Conservation (phyloP, 2,797 vertebrate genomes). For the Cossypha heuglini region DNA sequence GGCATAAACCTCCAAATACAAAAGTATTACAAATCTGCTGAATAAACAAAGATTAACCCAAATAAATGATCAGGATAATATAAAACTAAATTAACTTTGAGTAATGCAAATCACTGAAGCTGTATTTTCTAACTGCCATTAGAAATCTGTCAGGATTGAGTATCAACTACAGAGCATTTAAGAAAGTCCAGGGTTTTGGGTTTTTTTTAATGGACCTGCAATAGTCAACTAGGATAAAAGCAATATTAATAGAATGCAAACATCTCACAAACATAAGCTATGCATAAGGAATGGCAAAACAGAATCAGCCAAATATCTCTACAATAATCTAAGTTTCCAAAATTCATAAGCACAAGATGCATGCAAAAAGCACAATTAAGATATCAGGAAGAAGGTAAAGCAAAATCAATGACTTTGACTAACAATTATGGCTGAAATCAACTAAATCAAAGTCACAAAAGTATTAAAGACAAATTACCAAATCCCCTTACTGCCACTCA, state of each 20-base stretch:
- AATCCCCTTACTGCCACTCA: background rate
- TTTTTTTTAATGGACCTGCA: background rate
- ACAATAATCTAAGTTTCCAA: background rate
- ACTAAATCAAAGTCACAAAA: background rate
- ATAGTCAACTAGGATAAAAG: background rate
- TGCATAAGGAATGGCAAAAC: background rate
- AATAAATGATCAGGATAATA: background rate
- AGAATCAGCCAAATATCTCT: background rate
- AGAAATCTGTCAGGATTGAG: background rate
- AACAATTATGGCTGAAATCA: background rate
- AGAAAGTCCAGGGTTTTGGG: background rate
- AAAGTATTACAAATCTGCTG: background rate
- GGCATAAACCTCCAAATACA: background rate
- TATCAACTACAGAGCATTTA: background rate
- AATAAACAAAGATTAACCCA: background rate
- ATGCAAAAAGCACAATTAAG: background rate
- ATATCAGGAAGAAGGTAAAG: background rate
- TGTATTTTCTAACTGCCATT: background rate
- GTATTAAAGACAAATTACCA: background rate
- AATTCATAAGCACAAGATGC: background rate
- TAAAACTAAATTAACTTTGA: background rate
- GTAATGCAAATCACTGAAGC: background rate
- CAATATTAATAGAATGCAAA: background rate
- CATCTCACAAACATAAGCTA: background rate
- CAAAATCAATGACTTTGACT: background rate